Base-by-base conservation (phyloP, 2,113 vertebrate genomes). In the Corythaixoides concolor region DNA sequence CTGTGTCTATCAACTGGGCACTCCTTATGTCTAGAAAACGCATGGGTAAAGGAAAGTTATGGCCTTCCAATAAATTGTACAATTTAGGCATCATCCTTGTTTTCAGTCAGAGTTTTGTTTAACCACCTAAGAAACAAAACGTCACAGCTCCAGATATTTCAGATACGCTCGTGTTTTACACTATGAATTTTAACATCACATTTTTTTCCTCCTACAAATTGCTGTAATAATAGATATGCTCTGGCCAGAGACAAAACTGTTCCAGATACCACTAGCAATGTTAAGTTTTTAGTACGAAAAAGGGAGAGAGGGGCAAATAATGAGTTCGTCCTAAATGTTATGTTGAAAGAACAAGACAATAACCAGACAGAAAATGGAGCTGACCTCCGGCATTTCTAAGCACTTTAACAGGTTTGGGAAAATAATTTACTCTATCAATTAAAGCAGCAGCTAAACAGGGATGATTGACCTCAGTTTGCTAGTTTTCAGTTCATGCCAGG, bases 371-470 rank as follows among this genome's bases (percentile, higher is more conserved):
- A 96, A 96, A 96, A 93, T 77, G 39, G 86, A 96, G 26, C n/a
- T 86, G 75, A 93, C 59, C 60, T 88, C 59, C 63, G 59, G 95
- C 23, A 88, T 85, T 94, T 91, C 85, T 84, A 77, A 84, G 56
- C 75, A 43, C 27, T 95, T 85, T 93, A 5, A 1, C 70, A 49
- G 55, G 21, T 94, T 82, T 90, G 45, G 47, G 37, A 83, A 88
- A 93, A 92, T 78, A 94, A 90, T 92, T 93, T 96, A 82, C 85
- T 95, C 50, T 88, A 86, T 95, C 5, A 49, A 93, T 95, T 96
- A 91, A 93, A 96, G 62, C 63, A 90, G 89, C 27, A 79, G 89
- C 93, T 92, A 93, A 95, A 94, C 72, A 94, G 55, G 80, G 94
- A 95, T 79, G 79, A 80, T 58, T 89, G 87, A 88, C 85, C 85